These are phyloP conservation scores for Bothrops jararaca DNA, from an alignment of 2,113 vertebrate species.

Conservation along the genomic window DNA sequence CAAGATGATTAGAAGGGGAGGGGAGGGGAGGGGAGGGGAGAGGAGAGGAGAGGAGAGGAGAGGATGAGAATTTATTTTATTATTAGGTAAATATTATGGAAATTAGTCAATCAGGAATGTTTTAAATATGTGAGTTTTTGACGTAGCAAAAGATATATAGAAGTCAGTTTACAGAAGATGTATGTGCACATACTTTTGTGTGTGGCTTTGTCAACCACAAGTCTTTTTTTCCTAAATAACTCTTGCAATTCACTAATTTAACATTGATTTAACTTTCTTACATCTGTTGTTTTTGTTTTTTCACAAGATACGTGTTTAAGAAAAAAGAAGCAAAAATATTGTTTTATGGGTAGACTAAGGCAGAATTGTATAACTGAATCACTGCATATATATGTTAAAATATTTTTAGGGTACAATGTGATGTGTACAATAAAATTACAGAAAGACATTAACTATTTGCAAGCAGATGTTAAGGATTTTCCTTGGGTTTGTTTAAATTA, in stretches of 20 bases:
- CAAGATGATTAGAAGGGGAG: background rate
- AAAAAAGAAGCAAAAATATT: background rate
- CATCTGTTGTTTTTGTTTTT: background rate
- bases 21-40: too few species aligned
- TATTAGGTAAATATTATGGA: background rate
- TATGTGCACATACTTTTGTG: background rate
- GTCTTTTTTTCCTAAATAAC: background rate
- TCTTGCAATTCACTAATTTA: slow-evolving; percentile 21
- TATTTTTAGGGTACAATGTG: background rate
- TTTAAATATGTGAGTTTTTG: background rate
- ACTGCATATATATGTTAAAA: background rate
- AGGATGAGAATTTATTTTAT: background rate
- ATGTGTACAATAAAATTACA: background rate
- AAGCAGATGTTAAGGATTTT: background rate
- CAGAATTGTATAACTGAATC: background rate
- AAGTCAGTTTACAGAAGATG: background rate
- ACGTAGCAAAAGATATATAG: background rate
- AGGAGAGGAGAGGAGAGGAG: too few species aligned
- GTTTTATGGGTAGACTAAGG: background rate
- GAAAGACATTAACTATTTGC: background rate
- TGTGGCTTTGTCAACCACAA: background rate
- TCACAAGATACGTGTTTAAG: background rate
- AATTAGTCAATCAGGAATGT: slow-evolving; percentile 11
- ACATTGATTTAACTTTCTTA: slow-evolving; percentile 21
- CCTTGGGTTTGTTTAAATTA: background rate